phyloP scores from a whole-genome alignment of 2,797 vertebrate genomes.

The Myioborus miniatus region DNA sequence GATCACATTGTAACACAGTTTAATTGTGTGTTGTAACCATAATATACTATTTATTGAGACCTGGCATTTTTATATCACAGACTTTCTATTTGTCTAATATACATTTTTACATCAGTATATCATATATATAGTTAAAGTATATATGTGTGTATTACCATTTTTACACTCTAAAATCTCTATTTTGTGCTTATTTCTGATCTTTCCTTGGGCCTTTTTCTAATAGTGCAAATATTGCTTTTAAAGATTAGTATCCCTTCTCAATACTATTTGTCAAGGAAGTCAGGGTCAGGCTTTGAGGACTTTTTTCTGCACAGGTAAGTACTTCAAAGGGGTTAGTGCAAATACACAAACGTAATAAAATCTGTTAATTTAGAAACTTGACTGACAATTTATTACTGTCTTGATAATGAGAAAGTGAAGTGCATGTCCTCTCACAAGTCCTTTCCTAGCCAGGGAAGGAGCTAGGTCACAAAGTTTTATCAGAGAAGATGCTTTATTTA shows the following conservation, averaged over 20 bases:
- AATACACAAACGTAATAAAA: slow-evolving; percentile 18
- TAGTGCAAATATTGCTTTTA: background rate
- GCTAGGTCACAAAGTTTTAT: slow-evolving; percentile 8
- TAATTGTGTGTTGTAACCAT: background rate
- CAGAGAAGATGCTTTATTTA: background rate
- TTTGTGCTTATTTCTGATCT: background rate
- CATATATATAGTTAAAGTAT: background rate
- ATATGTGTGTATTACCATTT: background rate
- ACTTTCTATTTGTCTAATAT: background rate
- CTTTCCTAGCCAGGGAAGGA: background rate
- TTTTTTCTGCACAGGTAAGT: background rate
- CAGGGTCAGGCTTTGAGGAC: background rate
- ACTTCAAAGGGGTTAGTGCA: background rate
- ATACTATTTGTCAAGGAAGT: background rate
- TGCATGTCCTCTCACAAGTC: slow-evolving; percentile 24
- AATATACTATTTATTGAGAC: background rate
- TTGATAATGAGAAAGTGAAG: slow-evolving; percentile 35
- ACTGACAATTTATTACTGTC: slow-evolving; percentile 11
- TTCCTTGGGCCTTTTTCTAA: background rate
- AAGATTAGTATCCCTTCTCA: background rate
- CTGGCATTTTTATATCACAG: background rate
- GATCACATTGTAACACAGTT: background rate
- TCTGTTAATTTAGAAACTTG: background rate
- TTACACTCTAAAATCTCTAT: background rate
- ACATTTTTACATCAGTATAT: too few species aligned